Conservation (phyloP, 2,888 invertebrate genomes). For the Ectemnius lituratus region DNA sequence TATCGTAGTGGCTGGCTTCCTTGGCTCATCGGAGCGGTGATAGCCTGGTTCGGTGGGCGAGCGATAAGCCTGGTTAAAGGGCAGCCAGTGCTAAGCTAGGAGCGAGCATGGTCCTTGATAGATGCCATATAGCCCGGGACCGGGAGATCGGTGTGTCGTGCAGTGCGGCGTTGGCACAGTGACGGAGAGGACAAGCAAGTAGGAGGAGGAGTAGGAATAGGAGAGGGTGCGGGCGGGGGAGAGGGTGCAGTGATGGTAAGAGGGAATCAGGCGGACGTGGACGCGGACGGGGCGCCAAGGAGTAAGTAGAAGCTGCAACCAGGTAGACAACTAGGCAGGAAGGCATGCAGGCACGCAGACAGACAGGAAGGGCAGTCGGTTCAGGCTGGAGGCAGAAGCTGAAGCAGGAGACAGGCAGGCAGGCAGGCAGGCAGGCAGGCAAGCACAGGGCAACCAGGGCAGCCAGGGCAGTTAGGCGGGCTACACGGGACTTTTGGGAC, state of each 20-base stretch:
- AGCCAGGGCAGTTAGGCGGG: conserved; percentile 33
- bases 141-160: conserved; percentile 21
- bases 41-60: conserved; percentile 32
- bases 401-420: conserved; percentile 26
- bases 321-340: conserved; percentile 41
- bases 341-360: conserved; percentile 53
- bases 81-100: conserved; percentile 60
- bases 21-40: conserved; percentile 1
- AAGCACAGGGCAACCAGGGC: no score
- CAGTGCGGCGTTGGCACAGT: no score
- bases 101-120: conserved; percentile 56
- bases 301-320: conserved; percentile 36
- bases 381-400: conserved; percentile 26
- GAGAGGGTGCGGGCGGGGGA: no score
- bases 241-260: conserved; percentile 36
- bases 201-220: no score
- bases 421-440: conserved; percentile 23
- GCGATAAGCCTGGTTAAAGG: conserved; percentile 63
- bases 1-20: conserved; percentile 50
- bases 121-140: conserved; percentile 47
- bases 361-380: conserved; percentile 15
- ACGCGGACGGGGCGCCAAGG: conserved; percentile 23
- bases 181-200: no score
- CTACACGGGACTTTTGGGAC: conserved; percentile 70
- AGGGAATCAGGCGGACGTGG: conserved; percentile 36